phyloP scores from a whole-genome alignment of 2,888 invertebrate genomes.

The Amiota communis region DNA sequence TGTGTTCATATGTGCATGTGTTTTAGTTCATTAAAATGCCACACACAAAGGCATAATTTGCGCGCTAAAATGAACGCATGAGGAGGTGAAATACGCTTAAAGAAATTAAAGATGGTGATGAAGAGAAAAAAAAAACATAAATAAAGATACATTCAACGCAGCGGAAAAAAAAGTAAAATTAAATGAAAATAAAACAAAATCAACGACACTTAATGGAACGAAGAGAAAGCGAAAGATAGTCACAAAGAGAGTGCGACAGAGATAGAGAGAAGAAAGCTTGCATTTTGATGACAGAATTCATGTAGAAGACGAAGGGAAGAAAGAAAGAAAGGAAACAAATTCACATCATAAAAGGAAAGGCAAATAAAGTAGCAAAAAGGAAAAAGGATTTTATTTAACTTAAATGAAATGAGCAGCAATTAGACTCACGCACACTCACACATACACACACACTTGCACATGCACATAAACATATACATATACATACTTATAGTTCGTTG shows the following conservation, averaged over 20 bases:
- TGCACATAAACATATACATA: not conserved
- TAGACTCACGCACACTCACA: not conserved
- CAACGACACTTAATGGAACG: not conserved
- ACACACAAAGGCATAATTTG: conserved; percentile 26
- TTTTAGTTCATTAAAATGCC: conserved; percentile 29
- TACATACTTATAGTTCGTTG: too few species aligned
- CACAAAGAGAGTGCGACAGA: not conserved
- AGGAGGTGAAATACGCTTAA: too few species aligned
- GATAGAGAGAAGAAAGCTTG: not conserved
- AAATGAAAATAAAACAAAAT: too few species aligned
- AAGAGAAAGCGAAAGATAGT: not conserved
- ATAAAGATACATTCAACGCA: too few species aligned
- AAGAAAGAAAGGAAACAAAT: not conserved
- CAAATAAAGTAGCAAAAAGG: conserved; percentile 2
- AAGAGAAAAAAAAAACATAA: too few species aligned
- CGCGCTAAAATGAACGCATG: not conserved
- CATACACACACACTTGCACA: not conserved
- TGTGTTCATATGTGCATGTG: conserved; percentile 1
- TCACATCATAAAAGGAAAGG: not conserved
- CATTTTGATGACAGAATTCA: too few species aligned
- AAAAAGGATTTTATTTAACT: conserved; percentile 23
- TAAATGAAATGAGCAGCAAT: conserved; percentile 24
- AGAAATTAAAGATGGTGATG: too few species aligned
- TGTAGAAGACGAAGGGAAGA: too few species aligned
- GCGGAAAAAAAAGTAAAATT: not conserved